A percentile compares a stretch with the other conserved stretches of the same genome.
These are phyloP conservation scores for Lapara coniferarum DNA, from an alignment of 2,888 invertebrate species.

Conservation along the genomic window DNA sequence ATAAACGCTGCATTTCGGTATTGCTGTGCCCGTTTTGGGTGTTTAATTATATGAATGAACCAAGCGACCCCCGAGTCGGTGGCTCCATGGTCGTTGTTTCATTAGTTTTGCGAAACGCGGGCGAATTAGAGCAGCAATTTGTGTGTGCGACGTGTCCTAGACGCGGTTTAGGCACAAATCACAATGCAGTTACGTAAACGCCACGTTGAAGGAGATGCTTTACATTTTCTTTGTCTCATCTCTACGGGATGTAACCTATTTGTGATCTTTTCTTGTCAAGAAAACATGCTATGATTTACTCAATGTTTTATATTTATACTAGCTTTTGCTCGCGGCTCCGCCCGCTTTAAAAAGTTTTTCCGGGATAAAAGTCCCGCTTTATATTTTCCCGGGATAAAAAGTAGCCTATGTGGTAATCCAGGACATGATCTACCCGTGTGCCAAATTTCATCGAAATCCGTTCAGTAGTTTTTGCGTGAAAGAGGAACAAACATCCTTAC, in stretches of 20 bases:
- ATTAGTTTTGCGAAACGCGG: constrained; percentile 73
- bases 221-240: constrained; percentile 17
- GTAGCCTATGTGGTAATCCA: too few relatives aligned
- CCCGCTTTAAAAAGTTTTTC: too few relatives aligned
- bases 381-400: too few relatives aligned
- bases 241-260: not conserved
- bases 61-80: constrained; percentile 58
- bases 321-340: too few relatives aligned
- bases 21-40: constrained; percentile 38
- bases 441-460: too few relatives aligned
- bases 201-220: not conserved
- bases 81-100: constrained; percentile 47
- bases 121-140: constrained; percentile 81
- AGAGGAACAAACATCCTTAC: too few relatives aligned
- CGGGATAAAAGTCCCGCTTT: too few relatives aligned
- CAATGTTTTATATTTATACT: not conserved
- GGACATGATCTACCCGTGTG: too few relatives aligned
- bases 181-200: constrained; percentile 56
- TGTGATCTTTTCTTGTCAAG: constrained; percentile 4
- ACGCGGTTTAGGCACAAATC: constrained; percentile 39
- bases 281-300: not conserved
- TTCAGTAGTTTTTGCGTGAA: too few relatives aligned
- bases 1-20: constrained; percentile 26
- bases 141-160: constrained; percentile 73
- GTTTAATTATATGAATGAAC: constrained; percentile 57